Evolutionary conservation across 2,888 invertebrate species (phyloP), one percentile per base, ranked within the genome.

Genomic region (Prosopocoilus inquinatus): DNA sequence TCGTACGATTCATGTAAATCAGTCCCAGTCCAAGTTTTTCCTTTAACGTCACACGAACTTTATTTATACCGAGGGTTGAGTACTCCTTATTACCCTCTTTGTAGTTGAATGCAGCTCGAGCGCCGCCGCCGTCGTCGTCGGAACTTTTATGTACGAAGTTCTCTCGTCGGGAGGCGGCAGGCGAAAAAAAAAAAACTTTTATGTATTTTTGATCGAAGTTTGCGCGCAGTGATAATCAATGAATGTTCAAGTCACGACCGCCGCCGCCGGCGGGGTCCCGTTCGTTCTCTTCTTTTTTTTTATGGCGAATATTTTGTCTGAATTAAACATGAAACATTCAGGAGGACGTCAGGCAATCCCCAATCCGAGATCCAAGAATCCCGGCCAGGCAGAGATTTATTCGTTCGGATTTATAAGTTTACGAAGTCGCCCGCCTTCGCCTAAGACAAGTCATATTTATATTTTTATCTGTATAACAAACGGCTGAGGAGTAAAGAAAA

Each of bases 321-420:
- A 74, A 74, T 75, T 74, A 73, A 73, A 74, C 73, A 74, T 74
- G 71, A 74, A 73, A 71, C 69, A 67, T 70, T 69, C 64, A 64
- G 64, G 61, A 64, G 61, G 64, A 62, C 57, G 62, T 38, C 50
- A 46, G 36, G 59, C 67, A 65, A 68, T 70, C 65, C 65, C 61
- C 57, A n/a, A n/a, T n/a, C n/a, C n/a, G n/a, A n/a, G n/a, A n/a
- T n/a, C n/a, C n/a, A n/a, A n/a, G n/a, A n/a, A n/a, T n/a, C n/a
- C n/a, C n/a, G n/a, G n/a, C n/a, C n/a, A n/a, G n/a, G 60, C 57
- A 63, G 66, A 68, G 70, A 72, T 72, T 73, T 72, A 70, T 71
- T 65, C 64, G 50, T 58, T 50, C 61, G 64, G 67, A 72, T 73
- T 68, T 60, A 49, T 49, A 61, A 70, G 74, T 73, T 73, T 71